Percentiles rank a stretch among this genome's conserved stretches.
Evolutionary conservation across 2,113 vertebrate genomes (phyloP).

Genomic region (Patagioenas fasciata): DNA sequence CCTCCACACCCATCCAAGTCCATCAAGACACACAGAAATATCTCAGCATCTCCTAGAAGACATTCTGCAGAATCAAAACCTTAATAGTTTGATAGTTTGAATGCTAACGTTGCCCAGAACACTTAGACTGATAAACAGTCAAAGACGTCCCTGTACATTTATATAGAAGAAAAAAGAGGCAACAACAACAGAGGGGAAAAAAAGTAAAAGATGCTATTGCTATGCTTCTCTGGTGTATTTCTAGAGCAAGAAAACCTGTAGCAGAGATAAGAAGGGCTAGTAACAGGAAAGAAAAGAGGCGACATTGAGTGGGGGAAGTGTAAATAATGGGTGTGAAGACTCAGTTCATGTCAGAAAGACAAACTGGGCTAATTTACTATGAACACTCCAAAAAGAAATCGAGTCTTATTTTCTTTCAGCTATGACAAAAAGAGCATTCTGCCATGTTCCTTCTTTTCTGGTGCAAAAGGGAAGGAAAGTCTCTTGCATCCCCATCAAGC

Average conservation of each 20-base stretch:
- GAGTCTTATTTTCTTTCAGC: not conserved
- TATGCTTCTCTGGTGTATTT: not conserved
- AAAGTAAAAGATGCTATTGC: not conserved
- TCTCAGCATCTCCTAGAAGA: not conserved
- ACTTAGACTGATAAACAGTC: not conserved
- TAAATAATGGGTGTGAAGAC: conserved; percentile 38
- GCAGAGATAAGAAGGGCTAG: not conserved
- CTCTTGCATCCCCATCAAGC: not conserved
- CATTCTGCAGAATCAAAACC: not conserved
- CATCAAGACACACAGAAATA: conserved; percentile 11
- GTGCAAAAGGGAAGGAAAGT: not conserved
- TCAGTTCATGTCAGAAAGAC: conserved; percentile 40
- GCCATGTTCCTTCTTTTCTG: not conserved
- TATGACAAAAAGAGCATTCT: not conserved
- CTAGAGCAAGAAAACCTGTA: not conserved
- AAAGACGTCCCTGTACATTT: not conserved
- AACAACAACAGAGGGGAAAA: not conserved
- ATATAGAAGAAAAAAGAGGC: not conserved
- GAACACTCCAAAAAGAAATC: not conserved
- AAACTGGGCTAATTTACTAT: conserved; percentile 53
- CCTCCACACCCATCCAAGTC: not conserved
- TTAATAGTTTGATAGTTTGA: not conserved
- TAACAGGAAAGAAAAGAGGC: not conserved
- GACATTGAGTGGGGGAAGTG: not conserved
- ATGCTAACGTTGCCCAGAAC: not conserved